Percentiles rank a stretch among this genome's conserved stretches.
Evolutionary conservation across 2,797 vertebrate genomes (phyloP).

Genomic region (Adrianichthys oophorus): DNA sequence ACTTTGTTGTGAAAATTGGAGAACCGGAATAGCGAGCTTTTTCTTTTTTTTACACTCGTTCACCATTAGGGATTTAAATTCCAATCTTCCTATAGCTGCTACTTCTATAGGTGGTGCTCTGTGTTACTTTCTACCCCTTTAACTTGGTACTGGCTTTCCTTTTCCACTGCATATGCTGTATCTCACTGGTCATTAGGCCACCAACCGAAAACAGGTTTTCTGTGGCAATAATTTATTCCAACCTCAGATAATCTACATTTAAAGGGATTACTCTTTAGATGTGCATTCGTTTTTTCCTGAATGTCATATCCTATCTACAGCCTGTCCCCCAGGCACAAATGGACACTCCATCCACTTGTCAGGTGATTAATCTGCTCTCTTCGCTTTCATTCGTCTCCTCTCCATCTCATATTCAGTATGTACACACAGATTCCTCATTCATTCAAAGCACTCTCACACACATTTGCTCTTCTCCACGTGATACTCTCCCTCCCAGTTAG

Average conservation of each 20-base stretch:
- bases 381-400: conserved; percentile 49
- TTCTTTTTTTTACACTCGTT: too few species aligned
- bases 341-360: conserved; percentile 77
- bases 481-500: conserved; percentile 30
- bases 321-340: conserved; percentile 68
- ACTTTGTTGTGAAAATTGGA: too few species aligned
- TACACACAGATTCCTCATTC: conserved; percentile 44
- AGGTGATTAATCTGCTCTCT: conserved; percentile 71
- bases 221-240: conserved; percentile 1
- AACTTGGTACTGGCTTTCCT: background rate
- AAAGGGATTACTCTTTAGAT: background rate
- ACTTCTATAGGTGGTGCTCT: too few species aligned
- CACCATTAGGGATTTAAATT: too few species aligned
- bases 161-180: background rate
- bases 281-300: conserved; percentile 45
- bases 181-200: background rate
- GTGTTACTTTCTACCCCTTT: too few species aligned
- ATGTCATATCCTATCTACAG: conserved; percentile 72
- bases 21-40: too few species aligned
- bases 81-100: too few species aligned
- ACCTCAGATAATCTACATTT: background rate
- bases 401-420: conserved; percentile 53
- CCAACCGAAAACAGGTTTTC: conserved; percentile 3
- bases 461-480: conserved; percentile 25
- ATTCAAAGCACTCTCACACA: conserved; percentile 35